Conservation (phyloP, 2,113 vertebrate species). For the Gasterosteus nipponicus region DNA sequence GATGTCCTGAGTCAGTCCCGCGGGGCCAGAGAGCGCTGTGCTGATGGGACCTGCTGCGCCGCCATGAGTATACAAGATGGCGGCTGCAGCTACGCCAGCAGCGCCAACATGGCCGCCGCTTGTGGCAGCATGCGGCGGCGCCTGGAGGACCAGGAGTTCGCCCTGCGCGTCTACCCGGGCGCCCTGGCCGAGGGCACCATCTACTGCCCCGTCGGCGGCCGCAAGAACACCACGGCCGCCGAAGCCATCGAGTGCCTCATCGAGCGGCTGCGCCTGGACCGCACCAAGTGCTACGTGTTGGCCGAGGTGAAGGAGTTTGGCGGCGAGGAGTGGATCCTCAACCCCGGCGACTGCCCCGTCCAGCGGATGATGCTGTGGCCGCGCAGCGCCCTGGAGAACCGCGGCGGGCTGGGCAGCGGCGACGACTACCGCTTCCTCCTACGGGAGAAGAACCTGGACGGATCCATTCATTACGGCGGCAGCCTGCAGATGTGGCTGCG, state of each 20-base stretch:
- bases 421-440: slow-evolving; percentile 96
- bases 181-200: slow-evolving; percentile 92
- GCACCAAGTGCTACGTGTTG: slow-evolving; percentile 91
- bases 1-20: slow-evolving; percentile 82
- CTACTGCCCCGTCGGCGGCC: slow-evolving; percentile 91
- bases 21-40: slow-evolving; percentile 73
- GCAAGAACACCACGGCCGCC: slow-evolving; percentile 90
- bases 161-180: slow-evolving; percentile 91
- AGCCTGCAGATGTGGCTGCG: slow-evolving; percentile 95
- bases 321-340: slow-evolving; percentile 98
- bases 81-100: slow-evolving; percentile 82
- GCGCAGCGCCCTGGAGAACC: slow-evolving; percentile 91
- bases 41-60: slow-evolving; percentile 90
- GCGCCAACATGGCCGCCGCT: slow-evolving; percentile 63
- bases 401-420: slow-evolving; percentile 79
- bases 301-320: slow-evolving; percentile 98
- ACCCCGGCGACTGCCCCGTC: slow-evolving; percentile 93
- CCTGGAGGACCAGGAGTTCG: slow-evolving; percentile 93
- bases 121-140: slow-evolving; percentile 86
- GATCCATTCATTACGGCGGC: slow-evolving; percentile 94
- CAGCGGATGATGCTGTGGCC: slow-evolving; percentile 99
- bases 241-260: slow-evolving; percentile 94
- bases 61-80: slow-evolving; percentile 96
- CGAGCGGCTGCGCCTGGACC: slow-evolving; percentile 87
- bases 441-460: slow-evolving; percentile 95